Evolutionary conservation across 1,140 invertebrate genomes (phyloP).

Genomic region (Trypoxylus dichotomus): DNA sequence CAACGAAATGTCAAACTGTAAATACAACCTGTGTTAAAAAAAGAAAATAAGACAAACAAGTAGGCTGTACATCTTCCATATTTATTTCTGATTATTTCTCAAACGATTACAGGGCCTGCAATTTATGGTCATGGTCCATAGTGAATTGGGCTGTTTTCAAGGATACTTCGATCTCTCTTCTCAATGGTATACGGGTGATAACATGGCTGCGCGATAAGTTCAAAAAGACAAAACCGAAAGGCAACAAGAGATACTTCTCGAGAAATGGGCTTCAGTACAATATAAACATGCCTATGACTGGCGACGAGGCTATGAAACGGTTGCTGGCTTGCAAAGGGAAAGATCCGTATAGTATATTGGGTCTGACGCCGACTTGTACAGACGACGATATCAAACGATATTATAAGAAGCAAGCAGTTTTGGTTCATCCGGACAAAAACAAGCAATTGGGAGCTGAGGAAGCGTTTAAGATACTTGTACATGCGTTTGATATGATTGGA

Average conservation of each 20-base stretch:
- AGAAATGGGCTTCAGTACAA: slow-evolving; percentile 71
- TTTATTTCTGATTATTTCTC: not conserved
- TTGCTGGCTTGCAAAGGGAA: slow-evolving; percentile 91
- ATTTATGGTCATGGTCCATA: slow-evolving; percentile 43
- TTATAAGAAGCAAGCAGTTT: slow-evolving; percentile 88
- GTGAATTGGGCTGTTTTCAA: slow-evolving; percentile 43
- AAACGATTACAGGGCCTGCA: slow-evolving; percentile 38
- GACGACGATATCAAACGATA: slow-evolving; percentile 95
- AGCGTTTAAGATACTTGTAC: slow-evolving; percentile 92
- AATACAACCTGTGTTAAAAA: no score
- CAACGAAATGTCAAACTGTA: no score
- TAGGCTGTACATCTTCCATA: no score
- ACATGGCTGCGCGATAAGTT: slow-evolving; percentile 51
- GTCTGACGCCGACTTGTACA: slow-evolving; percentile 83
- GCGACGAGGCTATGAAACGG: slow-evolving; percentile 92
- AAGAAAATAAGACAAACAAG: no score
- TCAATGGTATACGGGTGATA: slow-evolving; percentile 45
- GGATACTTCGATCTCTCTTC: slow-evolving; percentile 41
- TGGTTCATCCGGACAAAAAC: slow-evolving; percentile 96
- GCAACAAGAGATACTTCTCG: slow-evolving; percentile 45
- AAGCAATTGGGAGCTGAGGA: slow-evolving; percentile 92
- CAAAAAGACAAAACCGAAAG: slow-evolving; percentile 41
- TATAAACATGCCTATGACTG: slow-evolving; percentile 82
- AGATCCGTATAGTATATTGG: slow-evolving; percentile 74
- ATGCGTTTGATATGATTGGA: slow-evolving; percentile 92